Evolutionary conservation across 2,113 vertebrate genomes (phyloP).

Genomic region (Ictalurus punctatus): DNA sequence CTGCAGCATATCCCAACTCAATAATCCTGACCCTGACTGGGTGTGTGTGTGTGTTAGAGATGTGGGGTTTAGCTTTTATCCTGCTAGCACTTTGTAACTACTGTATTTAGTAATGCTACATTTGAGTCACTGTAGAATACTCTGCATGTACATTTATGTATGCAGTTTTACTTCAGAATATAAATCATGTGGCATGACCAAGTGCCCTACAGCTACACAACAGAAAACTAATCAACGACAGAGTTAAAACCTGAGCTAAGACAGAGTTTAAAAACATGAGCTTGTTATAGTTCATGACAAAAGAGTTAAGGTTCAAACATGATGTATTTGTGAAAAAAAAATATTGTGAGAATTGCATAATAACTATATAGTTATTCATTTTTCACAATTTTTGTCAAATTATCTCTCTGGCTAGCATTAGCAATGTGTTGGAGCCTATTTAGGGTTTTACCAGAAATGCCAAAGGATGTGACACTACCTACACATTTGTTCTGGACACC

Average conservation of each 20-base stretch:
- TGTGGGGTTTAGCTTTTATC: background rate
- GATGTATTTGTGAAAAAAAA: background rate
- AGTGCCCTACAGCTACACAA: background rate
- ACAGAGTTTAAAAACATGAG: background rate
- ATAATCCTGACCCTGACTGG: slow-evolving; percentile 5
- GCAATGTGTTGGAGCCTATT: background rate
- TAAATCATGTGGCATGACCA: background rate
- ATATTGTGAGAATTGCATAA: no score
- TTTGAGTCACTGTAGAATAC: background rate
- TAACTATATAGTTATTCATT: background rate
- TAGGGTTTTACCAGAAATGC: background rate
- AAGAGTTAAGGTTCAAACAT: background rate
- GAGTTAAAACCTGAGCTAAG: background rate
- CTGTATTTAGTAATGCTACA: background rate
- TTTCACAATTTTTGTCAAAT: background rate
- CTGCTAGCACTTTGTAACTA: background rate
- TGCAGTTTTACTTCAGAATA: background rate
- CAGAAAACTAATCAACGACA: background rate
- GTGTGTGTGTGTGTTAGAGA: slow-evolving; percentile 1
- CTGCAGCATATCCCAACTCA: slow-evolving; percentile 22
- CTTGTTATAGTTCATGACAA: background rate
- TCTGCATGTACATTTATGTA: background rate
- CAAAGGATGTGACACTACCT: background rate
- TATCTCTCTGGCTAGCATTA: background rate
- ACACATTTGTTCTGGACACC: background rate